Conservation (phyloP, 2,113 vertebrate species). For the Kryptolebias marmoratus region DNA sequence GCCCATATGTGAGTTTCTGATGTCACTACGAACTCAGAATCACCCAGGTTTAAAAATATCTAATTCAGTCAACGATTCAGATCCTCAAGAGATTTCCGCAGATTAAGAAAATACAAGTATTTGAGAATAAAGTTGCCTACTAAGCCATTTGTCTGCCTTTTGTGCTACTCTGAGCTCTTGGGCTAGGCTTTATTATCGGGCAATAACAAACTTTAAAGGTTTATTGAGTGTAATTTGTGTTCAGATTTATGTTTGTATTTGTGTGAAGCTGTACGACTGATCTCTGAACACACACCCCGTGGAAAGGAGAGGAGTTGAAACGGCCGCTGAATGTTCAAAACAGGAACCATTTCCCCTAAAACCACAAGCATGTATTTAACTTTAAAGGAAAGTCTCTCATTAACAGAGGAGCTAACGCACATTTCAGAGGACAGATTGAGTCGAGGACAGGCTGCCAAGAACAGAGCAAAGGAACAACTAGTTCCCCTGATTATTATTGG, state of each 20-base stretch:
- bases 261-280: not conserved
- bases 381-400: no score
- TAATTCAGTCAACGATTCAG: not conserved
- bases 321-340: no score
- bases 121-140: not conserved
- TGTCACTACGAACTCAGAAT: not conserved
- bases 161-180: not conserved
- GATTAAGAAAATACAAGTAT: constrained; percentile 1
- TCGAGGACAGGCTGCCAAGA: no score
- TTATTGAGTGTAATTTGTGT: not conserved
- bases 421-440: no score
- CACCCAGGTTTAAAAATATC: not conserved
- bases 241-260: not conserved
- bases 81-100: not conserved
- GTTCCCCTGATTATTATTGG: no score
- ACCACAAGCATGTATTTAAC: no score
- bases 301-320: no score
- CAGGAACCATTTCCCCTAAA: no score
- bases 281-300: not conserved
- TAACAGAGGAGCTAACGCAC: no score
- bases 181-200: not conserved
- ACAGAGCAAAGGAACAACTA: no score
- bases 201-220: not conserved
- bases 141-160: not conserved
- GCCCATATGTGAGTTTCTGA: not conserved